Percentiles rank a stretch among this genome's conserved stretches.
These are phyloP conservation scores for Canis aureus DNA, from an alignment of 2,113 vertebrate species.

Conservation along the genomic window DNA sequence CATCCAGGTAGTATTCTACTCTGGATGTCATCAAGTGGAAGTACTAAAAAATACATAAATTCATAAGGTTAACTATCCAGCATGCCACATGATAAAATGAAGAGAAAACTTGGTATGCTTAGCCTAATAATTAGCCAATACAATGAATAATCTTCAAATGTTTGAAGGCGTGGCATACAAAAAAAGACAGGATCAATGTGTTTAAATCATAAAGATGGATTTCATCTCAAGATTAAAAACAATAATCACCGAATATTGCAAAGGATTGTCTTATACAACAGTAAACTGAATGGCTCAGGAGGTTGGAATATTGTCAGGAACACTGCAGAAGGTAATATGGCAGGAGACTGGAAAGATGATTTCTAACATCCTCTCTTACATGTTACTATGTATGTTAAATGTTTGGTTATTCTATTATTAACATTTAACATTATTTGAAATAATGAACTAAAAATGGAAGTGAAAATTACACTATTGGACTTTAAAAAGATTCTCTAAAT, in stretches of 20 bases:
- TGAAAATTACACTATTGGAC: neutral
- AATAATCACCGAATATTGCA: neutral
- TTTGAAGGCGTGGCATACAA: neutral
- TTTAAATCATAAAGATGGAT: constrained; percentile 6
- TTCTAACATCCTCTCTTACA: constrained; percentile 17
- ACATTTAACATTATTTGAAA: constrained; percentile 59
- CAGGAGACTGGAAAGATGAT: neutral
- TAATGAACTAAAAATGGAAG: constrained; percentile 11
- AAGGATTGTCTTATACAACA: neutral
- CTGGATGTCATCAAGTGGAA: neutral
- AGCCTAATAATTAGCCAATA: neutral
- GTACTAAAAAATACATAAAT: neutral
- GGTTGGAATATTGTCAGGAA: neutral
- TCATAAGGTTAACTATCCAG: neutral
- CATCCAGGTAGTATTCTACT: neutral
- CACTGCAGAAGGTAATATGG: neutral
- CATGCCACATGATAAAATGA: neutral
- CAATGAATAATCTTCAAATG: constrained; percentile 10
- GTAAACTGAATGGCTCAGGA: neutral
- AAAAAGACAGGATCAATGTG: neutral
- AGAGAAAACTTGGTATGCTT: neutral
- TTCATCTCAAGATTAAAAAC: neutral
- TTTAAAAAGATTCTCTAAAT: constrained; percentile 28
- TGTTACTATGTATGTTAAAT: neutral
- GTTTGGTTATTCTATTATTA: constrained; percentile 6